These are phyloP conservation scores for Pteria penguin DNA, from an alignment of 2,888 invertebrate species.

Conservation along the genomic window DNA sequence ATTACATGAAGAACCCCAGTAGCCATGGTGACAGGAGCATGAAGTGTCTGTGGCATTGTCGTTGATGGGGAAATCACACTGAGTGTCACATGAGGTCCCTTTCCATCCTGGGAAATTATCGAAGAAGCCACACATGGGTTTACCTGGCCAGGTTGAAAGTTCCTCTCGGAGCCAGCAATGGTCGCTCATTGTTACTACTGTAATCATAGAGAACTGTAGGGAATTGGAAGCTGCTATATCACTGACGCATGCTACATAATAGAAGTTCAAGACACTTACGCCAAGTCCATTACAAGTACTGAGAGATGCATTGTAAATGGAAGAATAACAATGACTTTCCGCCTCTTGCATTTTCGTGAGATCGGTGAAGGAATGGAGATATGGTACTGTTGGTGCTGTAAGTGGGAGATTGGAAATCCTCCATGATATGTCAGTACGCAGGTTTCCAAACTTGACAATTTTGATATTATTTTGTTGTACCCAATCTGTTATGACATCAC, in stretches of 20 bases:
- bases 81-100: conserved; percentile 49
- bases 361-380: conserved; percentile 31
- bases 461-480: conserved; percentile 33
- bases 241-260: conserved; percentile 54
- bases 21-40: conserved; percentile 59
- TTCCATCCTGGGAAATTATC: conserved; percentile 47
- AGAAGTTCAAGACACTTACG: conserved; percentile 30
- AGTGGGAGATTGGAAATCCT: conserved; percentile 38
- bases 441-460: conserved; percentile 36
- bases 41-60: not conserved
- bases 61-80: conserved; percentile 19
- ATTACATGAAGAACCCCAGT: conserved; percentile 57
- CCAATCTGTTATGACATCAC: conserved; percentile 31
- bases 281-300: conserved; percentile 16
- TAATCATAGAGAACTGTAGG: conserved; percentile 34
- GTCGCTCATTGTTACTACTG: conserved; percentile 45
- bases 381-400: conserved; percentile 11
- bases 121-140: conserved; percentile 53
- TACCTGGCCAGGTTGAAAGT: conserved; percentile 48
- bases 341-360: conserved; percentile 21
- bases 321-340: conserved; percentile 28
- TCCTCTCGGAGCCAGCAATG: conserved; percentile 42
- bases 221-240: conserved; percentile 48
- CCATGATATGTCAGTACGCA: conserved; percentile 36
- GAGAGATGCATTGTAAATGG: conserved; percentile 32